Conservation (phyloP, 92 coral and sea anemone genomes). For the Parazoanthus swiftii region DNA sequence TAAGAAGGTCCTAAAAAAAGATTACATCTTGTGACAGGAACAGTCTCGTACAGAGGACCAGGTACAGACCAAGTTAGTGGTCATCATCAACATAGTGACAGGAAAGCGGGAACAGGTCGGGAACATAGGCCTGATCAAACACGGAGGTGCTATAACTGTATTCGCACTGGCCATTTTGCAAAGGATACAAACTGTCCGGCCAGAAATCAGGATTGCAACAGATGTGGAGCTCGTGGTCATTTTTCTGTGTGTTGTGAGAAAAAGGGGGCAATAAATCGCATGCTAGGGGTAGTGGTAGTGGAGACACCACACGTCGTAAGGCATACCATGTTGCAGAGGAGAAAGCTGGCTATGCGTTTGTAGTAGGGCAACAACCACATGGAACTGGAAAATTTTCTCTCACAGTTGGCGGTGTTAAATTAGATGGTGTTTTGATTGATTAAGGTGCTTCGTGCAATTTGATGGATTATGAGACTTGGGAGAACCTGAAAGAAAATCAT, state of each 20-base stretch:
- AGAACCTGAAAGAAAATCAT: conserved; percentile 8
- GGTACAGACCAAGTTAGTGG: background rate
- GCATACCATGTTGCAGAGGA: conserved; percentile 16
- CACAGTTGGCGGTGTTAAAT: conserved; percentile 32
- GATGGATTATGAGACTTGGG: conserved; percentile 43
- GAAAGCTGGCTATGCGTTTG: conserved; percentile 45
- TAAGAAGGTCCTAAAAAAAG: too few species aligned
- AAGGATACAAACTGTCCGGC: conserved; percentile 48
- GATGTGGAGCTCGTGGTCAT: conserved; percentile 39
- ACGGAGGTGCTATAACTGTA: conserved; percentile 22
- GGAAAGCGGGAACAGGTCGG: background rate
- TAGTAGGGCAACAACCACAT: conserved; percentile 25
- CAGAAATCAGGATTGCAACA: conserved; percentile 26
- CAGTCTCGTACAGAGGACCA: too few species aligned
- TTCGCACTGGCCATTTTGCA: conserved; percentile 50
- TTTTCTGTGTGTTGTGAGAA: conserved; percentile 42
- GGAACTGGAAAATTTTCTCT: conserved; percentile 25
- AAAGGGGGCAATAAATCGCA: background rate
- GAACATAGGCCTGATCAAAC: conserved; percentile 2
- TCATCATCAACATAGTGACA: background rate
- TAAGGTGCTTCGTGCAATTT: conserved; percentile 45
- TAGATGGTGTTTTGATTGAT: conserved; percentile 29
- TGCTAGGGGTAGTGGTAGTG: background rate
- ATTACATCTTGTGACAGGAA: too few species aligned
- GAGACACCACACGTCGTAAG: background rate